Percentiles rank a stretch among this genome's conserved stretches.
These are phyloP conservation scores for Andrena bicolor DNA, from an alignment of 2,888 invertebrate species.

Conservation along the genomic window DNA sequence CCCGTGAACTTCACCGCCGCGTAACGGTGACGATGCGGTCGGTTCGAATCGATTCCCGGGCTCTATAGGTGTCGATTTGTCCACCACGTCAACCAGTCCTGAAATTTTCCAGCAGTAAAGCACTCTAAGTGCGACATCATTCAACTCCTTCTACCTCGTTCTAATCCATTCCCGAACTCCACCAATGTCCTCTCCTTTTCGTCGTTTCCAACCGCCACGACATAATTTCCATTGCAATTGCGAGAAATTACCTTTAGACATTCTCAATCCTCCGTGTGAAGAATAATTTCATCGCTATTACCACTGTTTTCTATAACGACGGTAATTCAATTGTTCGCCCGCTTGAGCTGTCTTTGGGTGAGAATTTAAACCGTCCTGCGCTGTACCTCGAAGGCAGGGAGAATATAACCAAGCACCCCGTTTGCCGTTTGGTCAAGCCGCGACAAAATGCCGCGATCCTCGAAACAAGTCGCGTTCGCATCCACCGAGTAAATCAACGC, in stretches of 20 bases:
- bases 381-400: neutral
- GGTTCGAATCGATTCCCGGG: slow-evolving; percentile 56
- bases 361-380: neutral
- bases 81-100: slow-evolving; percentile 9
- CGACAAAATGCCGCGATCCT: slow-evolving; percentile 53
- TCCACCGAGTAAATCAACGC: slow-evolving; percentile 62
- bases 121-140: neutral
- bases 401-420: slow-evolving; percentile 31
- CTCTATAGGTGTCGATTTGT: slow-evolving; percentile 45
- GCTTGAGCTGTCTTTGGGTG: too few species aligned
- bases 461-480: slow-evolving; percentile 61
- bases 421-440: slow-evolving; percentile 54
- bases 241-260: neutral
- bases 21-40: slow-evolving; percentile 64
- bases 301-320: too few species aligned
- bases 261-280: neutral
- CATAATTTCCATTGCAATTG: neutral
- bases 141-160: neutral
- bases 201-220: neutral
- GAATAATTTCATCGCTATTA: too few species aligned
- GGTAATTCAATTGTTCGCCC: too few species aligned
- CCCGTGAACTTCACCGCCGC: slow-evolving; percentile 53
- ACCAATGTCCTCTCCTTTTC: neutral
- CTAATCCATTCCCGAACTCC: neutral
- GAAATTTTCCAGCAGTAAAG: slow-evolving; percentile 18